A percentile compares a stretch with the other conserved stretches of the same genome.
These are phyloP conservation scores for Bicyclus anynana DNA, from an alignment of 1,140 invertebrate genomes.

Conservation along the genomic window DNA sequence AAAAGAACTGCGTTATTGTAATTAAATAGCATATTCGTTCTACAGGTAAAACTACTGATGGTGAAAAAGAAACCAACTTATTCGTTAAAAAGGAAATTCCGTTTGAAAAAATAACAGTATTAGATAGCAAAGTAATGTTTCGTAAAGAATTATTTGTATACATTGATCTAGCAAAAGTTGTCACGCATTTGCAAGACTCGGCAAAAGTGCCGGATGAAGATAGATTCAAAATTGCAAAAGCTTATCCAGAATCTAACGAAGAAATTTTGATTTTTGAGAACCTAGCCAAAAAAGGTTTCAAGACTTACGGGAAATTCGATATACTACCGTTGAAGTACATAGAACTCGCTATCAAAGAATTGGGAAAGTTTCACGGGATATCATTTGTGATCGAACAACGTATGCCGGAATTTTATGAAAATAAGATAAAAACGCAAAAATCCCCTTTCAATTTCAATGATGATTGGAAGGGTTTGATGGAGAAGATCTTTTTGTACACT, in stretches of 20 bases:
- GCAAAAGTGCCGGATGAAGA: constrained; percentile 30
- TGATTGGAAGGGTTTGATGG: constrained; percentile 3
- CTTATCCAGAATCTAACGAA: constrained; percentile 24
- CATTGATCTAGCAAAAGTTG: constrained; percentile 30
- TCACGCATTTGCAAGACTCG: constrained; percentile 36
- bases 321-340: constrained; percentile 29
- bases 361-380: constrained; percentile 44
- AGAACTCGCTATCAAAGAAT: constrained; percentile 32
- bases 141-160: constrained; percentile 35
- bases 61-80: constrained; percentile 33
- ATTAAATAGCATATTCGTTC: too few species aligned
- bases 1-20: too few species aligned
- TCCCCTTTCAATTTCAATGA: constrained; percentile 3
- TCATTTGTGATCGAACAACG: constrained; percentile 37
- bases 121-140: constrained; percentile 23
- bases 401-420: constrained; percentile 35
- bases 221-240: constrained; percentile 32
- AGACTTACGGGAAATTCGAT: constrained; percentile 29
- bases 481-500: neutral
- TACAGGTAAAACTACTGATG: constrained; percentile 27
- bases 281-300: constrained; percentile 35
- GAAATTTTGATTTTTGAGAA: constrained; percentile 40
- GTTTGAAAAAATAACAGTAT: constrained; percentile 26
- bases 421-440: constrained; percentile 26
- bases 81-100: constrained; percentile 38